A percentile compares a stretch with the other conserved stretches of the same genome.
Evolutionary conservation across 2,888 invertebrate genomes (phyloP).

Genomic region (Drosophila bunnanda): DNA sequence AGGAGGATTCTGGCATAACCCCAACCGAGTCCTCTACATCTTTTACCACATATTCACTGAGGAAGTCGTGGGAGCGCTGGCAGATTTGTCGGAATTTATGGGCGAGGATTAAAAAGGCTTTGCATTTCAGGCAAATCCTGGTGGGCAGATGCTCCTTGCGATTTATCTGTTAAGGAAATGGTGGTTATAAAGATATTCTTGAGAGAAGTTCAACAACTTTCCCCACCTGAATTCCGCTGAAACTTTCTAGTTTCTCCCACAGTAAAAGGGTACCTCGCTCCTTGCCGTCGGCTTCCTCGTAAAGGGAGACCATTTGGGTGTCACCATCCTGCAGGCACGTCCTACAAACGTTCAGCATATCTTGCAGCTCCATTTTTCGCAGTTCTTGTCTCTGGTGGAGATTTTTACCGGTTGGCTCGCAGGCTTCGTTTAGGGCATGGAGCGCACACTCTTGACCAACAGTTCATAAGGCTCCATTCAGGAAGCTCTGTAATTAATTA

Average conservation of each 20-base stretch:
- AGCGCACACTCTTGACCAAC: neutral
- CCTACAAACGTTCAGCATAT: slow-evolving; percentile 72
- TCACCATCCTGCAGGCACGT: slow-evolving; percentile 79
- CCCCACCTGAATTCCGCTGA: slow-evolving; percentile 79
- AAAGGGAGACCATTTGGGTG: slow-evolving; percentile 77
- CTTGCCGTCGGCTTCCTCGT: slow-evolving; percentile 58
- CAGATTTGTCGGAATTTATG: slow-evolving; percentile 83
- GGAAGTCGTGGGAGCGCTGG: slow-evolving; percentile 81
- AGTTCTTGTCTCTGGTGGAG: neutral
- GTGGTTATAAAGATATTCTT: neutral
- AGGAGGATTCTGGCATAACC: neutral
- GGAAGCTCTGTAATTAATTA: neutral
- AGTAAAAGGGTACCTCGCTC: slow-evolving; percentile 50
- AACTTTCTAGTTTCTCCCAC: slow-evolving; percentile 79
- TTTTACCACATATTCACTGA: slow-evolving; percentile 75
- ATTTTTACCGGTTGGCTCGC: neutral
- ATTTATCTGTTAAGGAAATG: slow-evolving; percentile 62
- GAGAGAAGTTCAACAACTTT: neutral
- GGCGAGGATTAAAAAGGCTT: slow-evolving; percentile 78
- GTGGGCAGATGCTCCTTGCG: slow-evolving; percentile 73
- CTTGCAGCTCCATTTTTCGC: slow-evolving; percentile 44
- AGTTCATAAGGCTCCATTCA: neutral
- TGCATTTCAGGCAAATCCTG: slow-evolving; percentile 80
- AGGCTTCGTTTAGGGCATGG: neutral
- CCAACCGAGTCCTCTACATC: slow-evolving; percentile 27